Conservation (phyloP, 2,113 vertebrate genomes). For the Rhagologus leucostigma region DNA sequence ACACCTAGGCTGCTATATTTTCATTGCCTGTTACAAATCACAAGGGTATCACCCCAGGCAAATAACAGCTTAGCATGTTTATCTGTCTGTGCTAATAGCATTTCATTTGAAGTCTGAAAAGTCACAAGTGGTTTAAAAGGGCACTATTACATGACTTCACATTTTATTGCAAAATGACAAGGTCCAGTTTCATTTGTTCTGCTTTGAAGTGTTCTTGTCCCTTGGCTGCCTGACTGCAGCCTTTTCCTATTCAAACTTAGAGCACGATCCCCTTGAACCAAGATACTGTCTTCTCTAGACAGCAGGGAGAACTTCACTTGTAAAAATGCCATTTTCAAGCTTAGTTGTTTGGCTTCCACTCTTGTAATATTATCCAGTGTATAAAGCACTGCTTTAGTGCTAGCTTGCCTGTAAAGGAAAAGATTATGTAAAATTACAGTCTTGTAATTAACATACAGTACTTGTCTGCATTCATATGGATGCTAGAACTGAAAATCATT, state of each 20-base stretch:
- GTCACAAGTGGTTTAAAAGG: conserved; percentile 75
- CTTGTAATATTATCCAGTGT: neutral
- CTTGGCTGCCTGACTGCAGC: neutral
- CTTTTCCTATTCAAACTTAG: conserved; percentile 27
- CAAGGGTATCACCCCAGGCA: conserved; percentile 58
- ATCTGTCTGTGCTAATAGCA: conserved; percentile 72
- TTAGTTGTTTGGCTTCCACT: neutral
- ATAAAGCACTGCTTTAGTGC: neutral
- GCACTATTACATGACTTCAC: conserved; percentile 53
- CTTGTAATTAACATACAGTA: neutral
- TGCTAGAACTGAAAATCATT: neutral
- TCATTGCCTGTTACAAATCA: conserved; percentile 51
- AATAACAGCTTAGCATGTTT: conserved; percentile 67
- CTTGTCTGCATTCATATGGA: neutral
- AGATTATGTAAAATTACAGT: neutral
- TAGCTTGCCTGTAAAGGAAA: neutral
- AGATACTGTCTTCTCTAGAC: conserved; percentile 5
- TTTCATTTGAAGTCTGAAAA: conserved; percentile 76
- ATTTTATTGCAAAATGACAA: conserved; percentile 67
- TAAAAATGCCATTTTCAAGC: neutral
- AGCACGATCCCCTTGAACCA: conserved; percentile 39
- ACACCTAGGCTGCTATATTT: conserved; percentile 18
- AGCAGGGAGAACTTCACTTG: neutral
- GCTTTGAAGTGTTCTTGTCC: conserved; percentile 66
- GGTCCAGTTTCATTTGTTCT: conserved; percentile 59